Conservation (phyloP, 2,113 vertebrate species). For the Eulemur macaco region DNA sequence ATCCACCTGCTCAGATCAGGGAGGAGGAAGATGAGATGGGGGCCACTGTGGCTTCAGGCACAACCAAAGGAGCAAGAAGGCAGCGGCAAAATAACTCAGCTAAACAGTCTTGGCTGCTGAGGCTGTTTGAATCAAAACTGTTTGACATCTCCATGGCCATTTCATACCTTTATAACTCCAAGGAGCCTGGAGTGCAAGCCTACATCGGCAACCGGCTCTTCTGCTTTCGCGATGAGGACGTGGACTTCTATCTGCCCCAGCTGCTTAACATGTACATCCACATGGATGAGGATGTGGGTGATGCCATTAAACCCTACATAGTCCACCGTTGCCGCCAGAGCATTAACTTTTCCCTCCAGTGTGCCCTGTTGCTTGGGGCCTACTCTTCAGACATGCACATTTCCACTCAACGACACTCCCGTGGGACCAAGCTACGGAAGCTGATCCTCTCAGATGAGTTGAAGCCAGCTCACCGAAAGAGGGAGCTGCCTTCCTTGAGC, state of each 20-base stretch:
- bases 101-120: constrained; percentile 96
- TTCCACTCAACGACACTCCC: constrained; percentile 95
- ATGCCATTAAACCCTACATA: constrained; percentile 97
- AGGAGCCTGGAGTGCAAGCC: constrained; percentile 97
- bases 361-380: constrained; percentile 94
- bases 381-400: constrained; percentile 99
- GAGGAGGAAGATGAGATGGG: constrained; percentile 83
- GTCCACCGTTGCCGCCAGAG: constrained; percentile 98
- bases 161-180: constrained; percentile 97
- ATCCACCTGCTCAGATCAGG: constrained; percentile 74
- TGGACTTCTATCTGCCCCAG: constrained; percentile 97
- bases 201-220: constrained; percentile 97
- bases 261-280: constrained; percentile 99
- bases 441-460: constrained; percentile 97
- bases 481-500: constrained; percentile 83
- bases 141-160: constrained; percentile 99
- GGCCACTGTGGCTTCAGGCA: constrained; percentile 60
- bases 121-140: constrained; percentile 96
- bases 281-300: constrained; percentile 97
- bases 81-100: constrained; percentile 92
- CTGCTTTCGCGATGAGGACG: constrained; percentile 93
- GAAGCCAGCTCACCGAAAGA: constrained; percentile 88
- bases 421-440: constrained; percentile 94
- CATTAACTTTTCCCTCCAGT: constrained; percentile 94
- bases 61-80: constrained; percentile 85